Evolutionary conservation across 2,888 invertebrate species (phyloP).

Genomic region (Orthosia gothica): DNA sequence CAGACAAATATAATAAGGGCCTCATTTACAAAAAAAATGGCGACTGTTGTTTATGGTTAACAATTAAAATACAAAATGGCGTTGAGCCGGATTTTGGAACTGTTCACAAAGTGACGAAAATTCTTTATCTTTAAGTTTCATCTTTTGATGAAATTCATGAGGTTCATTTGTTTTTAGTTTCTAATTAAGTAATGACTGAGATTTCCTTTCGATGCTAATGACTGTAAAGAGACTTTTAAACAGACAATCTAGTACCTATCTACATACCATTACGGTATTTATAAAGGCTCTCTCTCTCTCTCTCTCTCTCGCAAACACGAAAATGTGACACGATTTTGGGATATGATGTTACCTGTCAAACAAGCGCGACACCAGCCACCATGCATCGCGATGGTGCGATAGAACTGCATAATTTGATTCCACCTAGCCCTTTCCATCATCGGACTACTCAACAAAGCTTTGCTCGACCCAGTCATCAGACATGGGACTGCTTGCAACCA

Average conservation of each 20-base stretch:
- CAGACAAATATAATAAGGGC: conserved; percentile 53
- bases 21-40: conserved; percentile 44
- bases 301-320: no score
- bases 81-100: conserved; percentile 26
- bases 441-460: not conserved
- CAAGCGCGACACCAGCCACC: no score
- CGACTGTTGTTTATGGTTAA: conserved; percentile 43
- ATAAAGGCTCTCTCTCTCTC: no score
- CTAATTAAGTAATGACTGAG: no score
- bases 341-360: no score
- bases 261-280: no score
- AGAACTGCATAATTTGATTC: no score
- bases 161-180: not conserved
- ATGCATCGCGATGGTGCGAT: no score
- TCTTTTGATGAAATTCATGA: conserved; percentile 3
- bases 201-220: not conserved
- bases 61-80: conserved; percentile 49
- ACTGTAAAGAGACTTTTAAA: not conserved
- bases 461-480: not conserved
- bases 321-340: no score
- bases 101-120: conserved; percentile 20
- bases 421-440: no score
- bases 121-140: conserved; percentile 13
- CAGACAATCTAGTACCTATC: no score
- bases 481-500: not conserved